These are phyloP conservation scores for Meteorus cinctellus DNA, from an alignment of 2,888 invertebrate genomes.

Conservation along the genomic window DNA sequence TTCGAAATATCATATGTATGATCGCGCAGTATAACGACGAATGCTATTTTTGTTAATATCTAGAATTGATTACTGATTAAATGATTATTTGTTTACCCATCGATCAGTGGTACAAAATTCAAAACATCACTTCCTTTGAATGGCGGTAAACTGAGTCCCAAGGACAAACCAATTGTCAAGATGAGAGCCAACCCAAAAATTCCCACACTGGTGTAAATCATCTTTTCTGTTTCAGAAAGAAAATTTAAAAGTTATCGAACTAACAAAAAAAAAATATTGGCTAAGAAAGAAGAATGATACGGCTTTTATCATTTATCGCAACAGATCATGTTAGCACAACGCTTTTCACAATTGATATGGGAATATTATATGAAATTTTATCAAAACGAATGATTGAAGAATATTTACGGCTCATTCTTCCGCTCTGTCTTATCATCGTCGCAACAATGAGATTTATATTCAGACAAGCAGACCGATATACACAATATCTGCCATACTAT, in stretches of 20 bases:
- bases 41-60: background rate
- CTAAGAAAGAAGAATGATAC: background rate
- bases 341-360: background rate
- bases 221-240: slow-evolving; percentile 50
- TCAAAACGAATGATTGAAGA: background rate
- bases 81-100: slow-evolving; percentile 61
- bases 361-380: background rate
- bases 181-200: slow-evolving; percentile 48
- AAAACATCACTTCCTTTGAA: slow-evolving; percentile 67
- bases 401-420: background rate
- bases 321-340: background rate
- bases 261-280: background rate
- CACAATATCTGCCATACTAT: too few species aligned
- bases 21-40: background rate
- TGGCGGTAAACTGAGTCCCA: slow-evolving; percentile 53
- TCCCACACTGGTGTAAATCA: slow-evolving; percentile 54
- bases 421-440: background rate
- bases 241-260: background rate
- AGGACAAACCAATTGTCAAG: slow-evolving; percentile 53
- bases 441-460: too few species aligned
- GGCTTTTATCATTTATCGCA: background rate
- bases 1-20: slow-evolving; percentile 7
- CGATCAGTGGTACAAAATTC: slow-evolving; percentile 65
- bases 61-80: background rate
- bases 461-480: too few species aligned